These are phyloP conservation scores for Cyprinodon brontotheroides DNA, from an alignment of 2,113 vertebrate species.

Conservation along the genomic window DNA sequence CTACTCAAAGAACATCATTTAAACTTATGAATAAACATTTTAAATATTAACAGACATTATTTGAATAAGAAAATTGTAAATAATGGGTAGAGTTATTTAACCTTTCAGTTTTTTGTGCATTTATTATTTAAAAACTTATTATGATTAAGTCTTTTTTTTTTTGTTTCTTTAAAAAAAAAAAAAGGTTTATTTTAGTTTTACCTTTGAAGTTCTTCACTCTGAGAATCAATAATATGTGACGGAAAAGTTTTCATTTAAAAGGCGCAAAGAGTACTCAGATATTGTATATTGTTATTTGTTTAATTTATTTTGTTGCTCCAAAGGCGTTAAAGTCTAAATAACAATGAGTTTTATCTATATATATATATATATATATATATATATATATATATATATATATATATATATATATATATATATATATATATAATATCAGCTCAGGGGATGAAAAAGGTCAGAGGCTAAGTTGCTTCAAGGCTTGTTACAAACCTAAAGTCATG, in stretches of 20 bases:
- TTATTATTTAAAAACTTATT: not conserved
- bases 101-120: not conserved
- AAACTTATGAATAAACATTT: not conserved
- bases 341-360: no score
- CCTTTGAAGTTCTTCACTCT: not conserved
- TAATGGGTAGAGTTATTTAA: not conserved
- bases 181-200: not conserved
- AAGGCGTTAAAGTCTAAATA: no score
- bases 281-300: not conserved
- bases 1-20: not conserved
- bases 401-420: no score
- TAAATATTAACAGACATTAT: not conserved
- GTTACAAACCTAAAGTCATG: not conserved
- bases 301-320: no score
- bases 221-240: not conserved
- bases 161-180: no score
- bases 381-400: no score
- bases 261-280: not conserved
- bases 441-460: not conserved
- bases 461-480: not conserved
- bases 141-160: not conserved
- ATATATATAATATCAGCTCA: not conserved
- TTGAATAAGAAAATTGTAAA: not conserved
- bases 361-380: no score
- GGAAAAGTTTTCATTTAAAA: not conserved